These are phyloP conservation scores for Erythrocebus patas DNA, from an alignment of 2,113 vertebrate genomes.

Conservation along the genomic window DNA sequence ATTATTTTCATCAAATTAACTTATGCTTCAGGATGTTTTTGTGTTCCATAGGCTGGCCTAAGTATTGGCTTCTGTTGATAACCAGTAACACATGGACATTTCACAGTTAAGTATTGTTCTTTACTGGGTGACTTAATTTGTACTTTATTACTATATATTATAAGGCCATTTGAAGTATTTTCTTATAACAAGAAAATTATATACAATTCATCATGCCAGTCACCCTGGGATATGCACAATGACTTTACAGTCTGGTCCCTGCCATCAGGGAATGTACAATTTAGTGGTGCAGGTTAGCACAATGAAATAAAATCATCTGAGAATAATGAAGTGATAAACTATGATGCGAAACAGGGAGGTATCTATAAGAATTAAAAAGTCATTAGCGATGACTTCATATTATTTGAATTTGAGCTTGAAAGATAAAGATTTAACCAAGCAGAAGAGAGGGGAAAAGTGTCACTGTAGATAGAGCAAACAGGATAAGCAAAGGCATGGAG, in stretches of 20 bases:
- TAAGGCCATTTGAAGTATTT: background rate
- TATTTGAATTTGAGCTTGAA: slow-evolving; percentile 29
- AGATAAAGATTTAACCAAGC: slow-evolving; percentile 4
- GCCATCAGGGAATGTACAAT: background rate
- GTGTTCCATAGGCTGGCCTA: background rate
- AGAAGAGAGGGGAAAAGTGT: background rate
- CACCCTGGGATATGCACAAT: background rate
- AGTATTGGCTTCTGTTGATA: background rate
- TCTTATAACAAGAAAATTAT: background rate
- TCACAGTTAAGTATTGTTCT: background rate
- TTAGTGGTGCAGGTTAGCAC: background rate
- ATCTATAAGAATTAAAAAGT: background rate
- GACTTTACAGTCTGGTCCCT: background rate
- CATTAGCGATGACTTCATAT: background rate
- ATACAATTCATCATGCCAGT: background rate
- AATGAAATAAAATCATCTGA: slow-evolving; percentile 5
- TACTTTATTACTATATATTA: background rate
- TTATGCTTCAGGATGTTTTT: background rate
- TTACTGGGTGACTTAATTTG: background rate
- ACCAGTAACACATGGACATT: background rate
- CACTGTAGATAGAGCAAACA: background rate
- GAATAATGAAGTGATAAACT: background rate
- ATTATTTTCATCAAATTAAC: slow-evolving; percentile 31
- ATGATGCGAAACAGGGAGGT: background rate
- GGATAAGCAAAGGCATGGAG: background rate